Evolutionary conservation across 2,113 vertebrate species (phyloP), one percentile per base, ranked within the genome.

Genomic region (Elephas maximus): DNA sequence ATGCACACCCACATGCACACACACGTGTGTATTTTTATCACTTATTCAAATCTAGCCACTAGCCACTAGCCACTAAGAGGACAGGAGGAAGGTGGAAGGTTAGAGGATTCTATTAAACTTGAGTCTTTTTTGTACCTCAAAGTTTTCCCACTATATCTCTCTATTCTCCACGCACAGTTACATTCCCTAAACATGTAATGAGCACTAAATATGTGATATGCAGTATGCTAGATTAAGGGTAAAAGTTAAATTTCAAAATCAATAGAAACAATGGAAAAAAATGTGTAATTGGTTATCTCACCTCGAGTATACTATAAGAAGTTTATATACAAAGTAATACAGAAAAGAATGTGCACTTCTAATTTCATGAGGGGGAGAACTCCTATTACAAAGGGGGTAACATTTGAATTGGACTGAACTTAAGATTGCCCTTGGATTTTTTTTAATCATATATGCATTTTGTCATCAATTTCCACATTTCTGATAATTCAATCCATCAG

Each of bases 331-430:
- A 84, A 71, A 84, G 76, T 20, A 63, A 37, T 4, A 44, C n/a
- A 86, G 82, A 86, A 78, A 77, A 77, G 28, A 67, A 18, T 86
- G 91, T n/a, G 53, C 11, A 78, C 12, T 86, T 93, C n/a, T 86
- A 78, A 44, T 24, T 26, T 67, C 26, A 12, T 78, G 65, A 77
- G 30, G 86, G 45, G 8, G n/a, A 78, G 85, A 93, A 78, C 24
- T 77, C 60, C 45, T 53, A 0, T 67, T 85, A 77, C 33, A 78
- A 18, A 53, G 44, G 33, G 53, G 26, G 11, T 77, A 67, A 53
- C 69, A n/a, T 71, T 71, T n/a, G 15, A 71, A 15, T n/a, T 71
- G 12, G 30, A 71, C n/a, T 84, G 53, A 85, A 67, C 45, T 37
- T 67, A 67, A 12, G 60, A 93, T 76, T 51, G 14, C 33, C 18